These are phyloP conservation scores for Sinocyclocheilus rhinocerous DNA, from an alignment of 2,113 vertebrate genomes.

Conservation along the genomic window DNA sequence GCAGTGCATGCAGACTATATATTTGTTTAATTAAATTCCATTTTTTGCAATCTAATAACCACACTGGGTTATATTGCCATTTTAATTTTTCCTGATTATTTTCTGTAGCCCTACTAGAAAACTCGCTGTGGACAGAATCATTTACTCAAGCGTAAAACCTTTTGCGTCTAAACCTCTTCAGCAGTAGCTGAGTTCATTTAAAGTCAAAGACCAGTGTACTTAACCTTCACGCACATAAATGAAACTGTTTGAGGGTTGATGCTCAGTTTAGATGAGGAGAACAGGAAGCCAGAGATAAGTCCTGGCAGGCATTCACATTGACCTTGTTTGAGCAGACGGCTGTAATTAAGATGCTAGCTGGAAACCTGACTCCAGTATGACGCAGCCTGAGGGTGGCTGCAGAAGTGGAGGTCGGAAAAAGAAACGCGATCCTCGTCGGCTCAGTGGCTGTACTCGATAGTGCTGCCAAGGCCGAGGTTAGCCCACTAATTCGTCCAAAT, in stretches of 20 bases:
- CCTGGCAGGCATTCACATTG: constrained; percentile 62
- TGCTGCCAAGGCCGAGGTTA: constrained; percentile 71
- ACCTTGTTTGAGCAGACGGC: constrained; percentile 58
- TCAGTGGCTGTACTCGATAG: constrained; percentile 67
- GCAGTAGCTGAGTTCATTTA: neutral
- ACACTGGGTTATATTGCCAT: neutral
- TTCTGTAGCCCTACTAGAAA: neutral
- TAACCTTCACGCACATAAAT: constrained; percentile 27
- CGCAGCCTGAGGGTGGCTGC: constrained; percentile 71
- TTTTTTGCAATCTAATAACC: neutral
- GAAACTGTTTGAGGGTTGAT: constrained; percentile 25
- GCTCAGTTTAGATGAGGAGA: constrained; percentile 40
- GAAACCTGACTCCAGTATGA: constrained; percentile 76
- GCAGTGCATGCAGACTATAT: neutral
- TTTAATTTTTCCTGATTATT: neutral
- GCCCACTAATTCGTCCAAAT: constrained; percentile 73
- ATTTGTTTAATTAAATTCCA: neutral
- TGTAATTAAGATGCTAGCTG: constrained; percentile 67
- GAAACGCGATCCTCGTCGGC: constrained; percentile 64
- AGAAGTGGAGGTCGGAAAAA: constrained; percentile 76
- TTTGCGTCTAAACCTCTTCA: neutral
- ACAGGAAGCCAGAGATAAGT: constrained; percentile 42
- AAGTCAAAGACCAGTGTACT: neutral
- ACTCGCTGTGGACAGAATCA: neutral
- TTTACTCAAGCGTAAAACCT: neutral